phyloP scores from a whole-genome alignment of 2,113 vertebrate genomes.

The Phainopepla nitens region DNA sequence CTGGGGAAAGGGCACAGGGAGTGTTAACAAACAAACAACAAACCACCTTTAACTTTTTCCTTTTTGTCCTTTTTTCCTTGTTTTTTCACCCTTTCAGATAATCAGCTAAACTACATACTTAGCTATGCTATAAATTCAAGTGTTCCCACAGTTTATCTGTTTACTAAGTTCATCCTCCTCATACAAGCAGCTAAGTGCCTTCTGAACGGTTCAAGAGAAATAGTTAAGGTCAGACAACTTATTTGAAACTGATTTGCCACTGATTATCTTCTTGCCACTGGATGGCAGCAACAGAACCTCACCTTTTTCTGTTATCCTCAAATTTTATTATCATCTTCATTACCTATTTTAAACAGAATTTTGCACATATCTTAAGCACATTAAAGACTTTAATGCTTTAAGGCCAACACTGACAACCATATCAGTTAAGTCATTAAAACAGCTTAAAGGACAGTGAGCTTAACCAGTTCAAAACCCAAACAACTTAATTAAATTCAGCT shows the following conservation, averaged over 20 bases:
- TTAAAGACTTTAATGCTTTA: background rate
- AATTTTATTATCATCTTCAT: conserved; percentile 7
- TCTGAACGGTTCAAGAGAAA: background rate
- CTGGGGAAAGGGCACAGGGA: accelerated
- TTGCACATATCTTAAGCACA: background rate
- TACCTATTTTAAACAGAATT: conserved; percentile 12
- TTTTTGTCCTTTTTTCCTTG: background rate
- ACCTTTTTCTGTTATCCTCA: background rate
- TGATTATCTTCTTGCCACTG: conserved; percentile 67
- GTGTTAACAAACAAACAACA: background rate
- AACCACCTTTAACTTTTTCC: background rate
- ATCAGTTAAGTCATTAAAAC: background rate
- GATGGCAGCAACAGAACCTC: conserved; percentile 80
- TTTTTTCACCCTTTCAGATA: background rate
- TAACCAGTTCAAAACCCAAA: conserved; percentile 14
- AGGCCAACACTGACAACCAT: background rate
- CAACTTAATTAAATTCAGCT: conserved; percentile 4
- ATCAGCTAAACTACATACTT: background rate
- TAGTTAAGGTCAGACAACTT: background rate
- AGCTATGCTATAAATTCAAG: background rate
- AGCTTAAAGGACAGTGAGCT: background rate
- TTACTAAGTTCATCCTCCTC: background rate
- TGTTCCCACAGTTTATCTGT: background rate
- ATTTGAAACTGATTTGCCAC: background rate
- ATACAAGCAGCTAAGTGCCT: background rate